Base-by-base conservation (phyloP, 2,797 vertebrate species). In the Propithecus perrieri region DNA sequence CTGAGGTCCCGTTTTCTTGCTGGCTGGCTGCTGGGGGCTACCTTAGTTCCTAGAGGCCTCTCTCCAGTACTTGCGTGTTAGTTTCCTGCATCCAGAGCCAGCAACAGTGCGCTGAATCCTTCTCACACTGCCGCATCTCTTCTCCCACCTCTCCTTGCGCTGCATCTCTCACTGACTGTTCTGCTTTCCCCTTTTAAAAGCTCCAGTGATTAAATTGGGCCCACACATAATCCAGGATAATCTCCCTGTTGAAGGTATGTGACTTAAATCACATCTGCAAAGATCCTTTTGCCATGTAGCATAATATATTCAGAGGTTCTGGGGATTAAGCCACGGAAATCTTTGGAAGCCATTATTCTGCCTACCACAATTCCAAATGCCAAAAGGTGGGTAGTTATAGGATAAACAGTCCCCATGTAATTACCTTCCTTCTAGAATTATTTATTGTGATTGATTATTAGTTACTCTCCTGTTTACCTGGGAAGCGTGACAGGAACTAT, bases 171-270 rank as follows among this genome's bases (percentile, higher is more conserved):
- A 55, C 20, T 57, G 5, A 38, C 74, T 61, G 10, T 33, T 46
- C 38, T 35, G 12, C n/a, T 28, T 81, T 50, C 41, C 41, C 86
- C 50, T 81, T n/a, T 50, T n/a, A 65, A 85, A 85, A 67, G 41
- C n/a, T 69, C 26, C 43, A 30, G 18, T 30, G 48, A 53, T 92
- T 80, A 67, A 48, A 67, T 38, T 35, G 65, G 74, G 38, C 24
- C 92, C 71, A 35, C 65, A 22, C n/a, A 43, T 53, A 89, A 67
- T 69, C 78, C 50, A 81, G 72, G 71, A 80, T 89, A 72, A 75
- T 61, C 72, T 92, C 20, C 48, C 89, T 69, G 33, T 80, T 85
- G 46, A 75, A 95, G 5, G 14, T 63, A 50, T 81, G 11, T 67
- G 38, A 46, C 10, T 17, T 69, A 43, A 43, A 75, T 85, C 57